Evolutionary conservation across 30 jellyfish, hydroid and myxozoan species (phyloP).

Genomic region (Turritopsis rubra): DNA sequence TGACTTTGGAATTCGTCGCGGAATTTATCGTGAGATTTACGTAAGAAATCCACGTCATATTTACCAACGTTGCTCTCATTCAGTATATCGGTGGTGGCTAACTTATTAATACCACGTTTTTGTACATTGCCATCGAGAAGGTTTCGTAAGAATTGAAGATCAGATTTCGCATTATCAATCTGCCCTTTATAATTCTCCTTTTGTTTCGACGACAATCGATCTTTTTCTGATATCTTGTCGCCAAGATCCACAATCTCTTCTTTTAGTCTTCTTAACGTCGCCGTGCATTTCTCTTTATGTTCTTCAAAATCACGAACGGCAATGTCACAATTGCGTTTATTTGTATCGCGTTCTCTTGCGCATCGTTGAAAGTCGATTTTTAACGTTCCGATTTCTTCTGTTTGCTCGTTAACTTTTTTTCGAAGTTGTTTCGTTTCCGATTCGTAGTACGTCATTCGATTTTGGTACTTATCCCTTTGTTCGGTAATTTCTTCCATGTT

Average conservation of each 20-base stretch:
- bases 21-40: constrained; percentile 65
- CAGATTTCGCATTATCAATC: constrained; percentile 73
- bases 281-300: constrained; percentile 65
- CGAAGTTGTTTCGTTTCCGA: constrained; percentile 52
- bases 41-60: constrained; percentile 46
- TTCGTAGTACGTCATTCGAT: constrained; percentile 38
- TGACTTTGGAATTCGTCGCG: constrained; percentile 79
- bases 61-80: constrained; percentile 31
- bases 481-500: constrained; percentile 22
- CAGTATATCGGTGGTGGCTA: background rate
- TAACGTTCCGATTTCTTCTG: constrained; percentile 59
- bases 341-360: constrained; percentile 54
- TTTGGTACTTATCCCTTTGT: constrained; percentile 17
- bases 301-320: constrained; percentile 58
- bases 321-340: constrained; percentile 38
- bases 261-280: constrained; percentile 47
- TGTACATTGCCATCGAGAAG: constrained; percentile 32
- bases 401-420: constrained; percentile 37
- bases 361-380: constrained; percentile 59
- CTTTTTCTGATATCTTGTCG: constrained; percentile 70
- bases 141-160: constrained; percentile 61
- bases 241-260: constrained; percentile 80
- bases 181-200: constrained; percentile 81
- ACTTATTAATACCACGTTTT: constrained; percentile 8
- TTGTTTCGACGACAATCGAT: constrained; percentile 76